Base-by-base conservation (phyloP, 1,140 invertebrate species). In the honey bee (Apis mellifera) region DNA sequence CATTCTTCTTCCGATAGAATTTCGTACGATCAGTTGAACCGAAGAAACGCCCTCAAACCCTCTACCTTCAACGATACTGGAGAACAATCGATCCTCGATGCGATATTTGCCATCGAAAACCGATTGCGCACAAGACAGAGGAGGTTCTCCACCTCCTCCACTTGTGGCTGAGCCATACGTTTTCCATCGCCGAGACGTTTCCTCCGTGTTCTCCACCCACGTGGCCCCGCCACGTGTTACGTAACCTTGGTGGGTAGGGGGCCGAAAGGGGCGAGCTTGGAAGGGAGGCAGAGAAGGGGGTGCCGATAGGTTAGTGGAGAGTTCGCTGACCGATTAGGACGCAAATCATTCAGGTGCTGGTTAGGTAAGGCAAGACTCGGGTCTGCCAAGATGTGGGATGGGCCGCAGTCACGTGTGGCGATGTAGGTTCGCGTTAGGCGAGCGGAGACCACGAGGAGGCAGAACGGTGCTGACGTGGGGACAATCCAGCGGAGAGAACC, bases 281-380 rank as follows among this genome's bases (percentile, higher is more conserved):
- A 72, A 70, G 66, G 75, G 81, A 50, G 62, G 50, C 60, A 55
- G 59, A 48, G 57, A 32, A 26, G 60, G 73, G 52, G 62, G 69
- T 13, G 62, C 52, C 74, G 66, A 88, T 79, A 75, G 32, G 65
- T 71, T 78, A 60, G 68, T 68, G 76, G 75, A 87, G 86, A 89
- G 90, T 90, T 92, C 90, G 85, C 84, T 92, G 90, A 79, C 89
- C 92, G 91, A 92, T 92, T 91, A 90, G 86, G 82, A 91, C 85
- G 88, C 90, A 89, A 91, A 92, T 92, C 92, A 92, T 90, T 92
- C 90, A 91, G 89, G 86, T 90, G 89, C 75, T 82, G 88, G 85
- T 89, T 89, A 89, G 89, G 88, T 87, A 86, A 90, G 86, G 84
- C 75, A 87, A 90, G 86, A 81, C 82, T 78, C 71, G 68, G 68